phyloP scores from a whole-genome alignment of 2,888 invertebrate genomes.

The Cryptus viduatorius region DNA sequence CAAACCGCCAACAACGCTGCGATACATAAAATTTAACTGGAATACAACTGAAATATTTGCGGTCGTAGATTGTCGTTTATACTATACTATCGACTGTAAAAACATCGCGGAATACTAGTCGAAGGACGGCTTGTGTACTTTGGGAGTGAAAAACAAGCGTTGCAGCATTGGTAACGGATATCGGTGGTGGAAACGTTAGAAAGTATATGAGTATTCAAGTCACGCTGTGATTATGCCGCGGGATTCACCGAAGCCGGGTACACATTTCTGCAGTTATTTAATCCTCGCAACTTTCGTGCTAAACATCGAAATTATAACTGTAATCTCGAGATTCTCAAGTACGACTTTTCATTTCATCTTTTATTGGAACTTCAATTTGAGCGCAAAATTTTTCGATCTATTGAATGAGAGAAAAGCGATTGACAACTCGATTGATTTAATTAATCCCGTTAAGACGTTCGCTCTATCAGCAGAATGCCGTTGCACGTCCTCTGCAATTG shows the following conservation, averaged over 20 bases:
- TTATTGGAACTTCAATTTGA: background rate
- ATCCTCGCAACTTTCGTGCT: background rate
- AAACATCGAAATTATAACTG: background rate
- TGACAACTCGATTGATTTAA: slow-evolving; percentile 23
- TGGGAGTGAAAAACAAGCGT: slow-evolving; percentile 15
- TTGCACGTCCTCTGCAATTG: slow-evolving; percentile 40
- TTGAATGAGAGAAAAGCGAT: slow-evolving; percentile 9
- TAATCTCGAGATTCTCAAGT: background rate
- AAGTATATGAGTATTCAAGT: slow-evolving; percentile 27
- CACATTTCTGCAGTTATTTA: background rate
- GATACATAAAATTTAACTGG: background rate
- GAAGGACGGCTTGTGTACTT: slow-evolving; percentile 45
- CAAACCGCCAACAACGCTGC: background rate
- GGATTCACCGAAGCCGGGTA: slow-evolving; percentile 32
- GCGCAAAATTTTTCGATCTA: background rate
- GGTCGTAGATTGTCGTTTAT: background rate
- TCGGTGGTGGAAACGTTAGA: slow-evolving; percentile 33
- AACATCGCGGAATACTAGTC: slow-evolving; percentile 12
- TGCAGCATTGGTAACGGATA: background rate
- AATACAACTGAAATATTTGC: background rate
- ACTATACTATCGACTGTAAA: slow-evolving; percentile 2
- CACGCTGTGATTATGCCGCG: slow-evolving; percentile 4
- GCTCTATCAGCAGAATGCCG: slow-evolving; percentile 33
- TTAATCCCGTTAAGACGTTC: slow-evolving; percentile 30
- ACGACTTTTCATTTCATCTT: background rate